Evolutionary conservation across 2,888 invertebrate species (phyloP), one percentile per base, ranked within the genome.

Genomic region (Microplitis manilae): DNA sequence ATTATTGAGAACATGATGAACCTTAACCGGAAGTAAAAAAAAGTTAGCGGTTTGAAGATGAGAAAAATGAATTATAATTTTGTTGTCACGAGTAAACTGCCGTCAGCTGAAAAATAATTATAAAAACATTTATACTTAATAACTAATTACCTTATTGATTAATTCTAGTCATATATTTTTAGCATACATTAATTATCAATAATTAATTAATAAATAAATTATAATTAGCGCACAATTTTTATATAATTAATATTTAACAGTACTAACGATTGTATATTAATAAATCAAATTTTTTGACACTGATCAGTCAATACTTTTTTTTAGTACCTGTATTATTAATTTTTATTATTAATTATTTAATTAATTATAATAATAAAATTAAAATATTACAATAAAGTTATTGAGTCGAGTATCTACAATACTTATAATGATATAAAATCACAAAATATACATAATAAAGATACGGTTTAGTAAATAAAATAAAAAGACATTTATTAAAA

Each of bases 391-490:
- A 84, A 86, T 84, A 84, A 84, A 85, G 85, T 83, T 87, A 85
- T 87, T 88, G 87, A 87, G 85, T 87, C 88, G 87, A 87, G 87
- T 89, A 89, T 89, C 89, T 90, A 90, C 89, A 89, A 88, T 88
- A 87, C 87, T 88, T 88, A 85, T 86, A 86, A 87, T 64, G 84
- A 85, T 87, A 89, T 86, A 88, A 89, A 89, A 90, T 90, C 90
- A 90, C 90, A 90, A 90, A 89, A 89, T 90, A 89, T 89, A 90
- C 90, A 90, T 87, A 89, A 80, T 88, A 85, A 86, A 85, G 85
- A 86, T 85, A 83, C 83, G 82, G 50, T 50, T 84, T 83, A 79
- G 78, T 79, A 65, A 79, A 71, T 68, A 69, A 80, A 50, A 17
- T 41, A 50, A 59, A 13, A 59, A 59, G n/a, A 59, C 13, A 59